These are phyloP conservation scores for Norana najaformis DNA, from an alignment of 2,888 invertebrate genomes.

Conservation along the genomic window DNA sequence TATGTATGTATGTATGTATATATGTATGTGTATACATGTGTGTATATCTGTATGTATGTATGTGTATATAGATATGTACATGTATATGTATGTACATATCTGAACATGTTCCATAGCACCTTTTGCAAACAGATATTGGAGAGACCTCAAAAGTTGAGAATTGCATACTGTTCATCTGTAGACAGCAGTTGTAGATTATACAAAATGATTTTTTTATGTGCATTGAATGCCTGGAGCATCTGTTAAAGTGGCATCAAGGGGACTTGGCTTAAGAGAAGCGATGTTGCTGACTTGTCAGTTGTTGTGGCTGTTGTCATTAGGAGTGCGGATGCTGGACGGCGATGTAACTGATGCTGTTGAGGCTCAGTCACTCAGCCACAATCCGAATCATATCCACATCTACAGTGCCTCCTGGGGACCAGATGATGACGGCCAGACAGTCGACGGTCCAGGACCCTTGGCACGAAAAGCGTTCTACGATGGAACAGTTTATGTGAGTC, in stretches of 20 bases:
- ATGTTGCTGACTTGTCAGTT: neutral
- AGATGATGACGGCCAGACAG: slow-evolving; percentile 96
- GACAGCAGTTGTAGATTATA: neutral
- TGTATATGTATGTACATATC: neutral
- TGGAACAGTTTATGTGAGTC: slow-evolving; percentile 71
- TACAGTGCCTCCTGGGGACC: slow-evolving; percentile 98
- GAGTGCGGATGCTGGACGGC: slow-evolving; percentile 96
- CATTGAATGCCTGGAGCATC: neutral
- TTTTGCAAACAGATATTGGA: neutral
- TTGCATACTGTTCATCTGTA: neutral
- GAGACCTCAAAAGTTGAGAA: neutral
- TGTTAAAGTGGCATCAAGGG: neutral
- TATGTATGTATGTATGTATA: too few relatives aligned
- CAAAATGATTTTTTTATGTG: neutral
- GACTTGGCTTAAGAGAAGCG: neutral
- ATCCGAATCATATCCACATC: slow-evolving; percentile 95
- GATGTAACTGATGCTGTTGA: slow-evolving; percentile 99
- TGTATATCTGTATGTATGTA: too few relatives aligned
- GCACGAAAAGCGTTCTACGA: slow-evolving; percentile 93
- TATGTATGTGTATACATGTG: too few relatives aligned
- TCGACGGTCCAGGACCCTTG: slow-evolving; percentile 93
- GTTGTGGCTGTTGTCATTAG: slow-evolving; percentile 62
- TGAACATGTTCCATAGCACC: neutral
- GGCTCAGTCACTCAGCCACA: slow-evolving; percentile 87
- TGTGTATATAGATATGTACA: neutral